A percentile compares a stretch with the other conserved stretches of the same genome.
These are phyloP conservation scores for Calyptomena viridis DNA, from an alignment of 2,113 vertebrate genomes.

Conservation along the genomic window DNA sequence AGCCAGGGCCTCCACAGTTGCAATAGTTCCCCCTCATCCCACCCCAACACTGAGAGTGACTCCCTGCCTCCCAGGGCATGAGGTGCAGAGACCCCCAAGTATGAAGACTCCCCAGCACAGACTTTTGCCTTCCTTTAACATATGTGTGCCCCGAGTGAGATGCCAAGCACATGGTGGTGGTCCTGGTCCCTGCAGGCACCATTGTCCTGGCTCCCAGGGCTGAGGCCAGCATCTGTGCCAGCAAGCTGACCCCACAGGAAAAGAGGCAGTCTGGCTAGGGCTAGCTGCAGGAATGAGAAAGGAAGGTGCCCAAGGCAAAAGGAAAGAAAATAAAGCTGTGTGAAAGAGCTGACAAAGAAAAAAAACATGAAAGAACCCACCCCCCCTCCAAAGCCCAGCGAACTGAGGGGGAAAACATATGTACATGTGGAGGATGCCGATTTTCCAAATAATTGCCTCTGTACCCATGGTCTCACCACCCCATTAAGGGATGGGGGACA, in stretches of 20 bases:
- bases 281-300: background rate
- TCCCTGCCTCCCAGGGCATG: background rate
- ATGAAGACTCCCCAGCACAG: background rate
- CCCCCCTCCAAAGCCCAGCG: accelerated
- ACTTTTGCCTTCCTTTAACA: background rate
- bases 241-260: accelerated
- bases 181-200: background rate
- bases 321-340: conserved; percentile 11
- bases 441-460: background rate
- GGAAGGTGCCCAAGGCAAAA: background rate
- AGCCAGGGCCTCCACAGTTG: background rate
- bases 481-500: background rate
- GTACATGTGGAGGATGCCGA: background rate
- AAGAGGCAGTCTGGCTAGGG: background rate
- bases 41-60: background rate
- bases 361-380: background rate
- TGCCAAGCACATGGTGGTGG: accelerated
- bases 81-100: background rate
- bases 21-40: background rate
- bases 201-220: background rate
- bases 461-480: accelerated
- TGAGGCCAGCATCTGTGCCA: background rate
- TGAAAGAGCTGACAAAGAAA: conserved; percentile 28
- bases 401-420: background rate
- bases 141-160: accelerated